Evolutionary conservation across 2,888 invertebrate species (phyloP).

Genomic region (Galerucella nymphaeae): DNA sequence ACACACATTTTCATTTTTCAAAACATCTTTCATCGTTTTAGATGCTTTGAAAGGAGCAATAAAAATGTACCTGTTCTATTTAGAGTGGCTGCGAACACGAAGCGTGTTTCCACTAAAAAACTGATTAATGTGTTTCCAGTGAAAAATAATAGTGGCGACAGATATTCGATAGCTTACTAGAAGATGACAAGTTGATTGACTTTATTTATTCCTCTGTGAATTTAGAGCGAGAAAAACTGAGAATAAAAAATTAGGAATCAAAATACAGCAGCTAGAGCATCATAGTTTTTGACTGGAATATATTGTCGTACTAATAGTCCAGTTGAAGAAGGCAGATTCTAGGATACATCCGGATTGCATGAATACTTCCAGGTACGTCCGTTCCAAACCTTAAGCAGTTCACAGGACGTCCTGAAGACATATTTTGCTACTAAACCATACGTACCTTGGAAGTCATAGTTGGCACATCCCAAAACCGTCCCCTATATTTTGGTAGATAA

Average conservation of each 20-base stretch:
- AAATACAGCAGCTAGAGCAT: background rate
- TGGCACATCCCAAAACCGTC: too few relatives aligned
- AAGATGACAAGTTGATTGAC: background rate
- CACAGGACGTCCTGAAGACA: too few relatives aligned
- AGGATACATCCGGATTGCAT: too few relatives aligned
- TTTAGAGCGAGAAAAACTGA: too few relatives aligned
- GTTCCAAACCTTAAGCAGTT: too few relatives aligned
- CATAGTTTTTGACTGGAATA: too few relatives aligned
- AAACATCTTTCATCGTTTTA: constrained; percentile 18
- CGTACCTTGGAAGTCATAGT: too few relatives aligned
- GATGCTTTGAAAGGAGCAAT: constrained; percentile 11
- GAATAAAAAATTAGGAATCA: background rate
- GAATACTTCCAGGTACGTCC: too few relatives aligned
- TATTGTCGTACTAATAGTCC: too few relatives aligned
- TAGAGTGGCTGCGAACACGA: constrained; percentile 14
- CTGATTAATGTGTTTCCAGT: constrained; percentile 23
- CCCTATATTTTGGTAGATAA: too few relatives aligned
- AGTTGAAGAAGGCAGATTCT: too few relatives aligned
- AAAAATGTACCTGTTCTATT: constrained; percentile 30
- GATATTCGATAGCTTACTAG: constrained; percentile 6
- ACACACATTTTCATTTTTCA: constrained; percentile 25
- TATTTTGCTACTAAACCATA: too few relatives aligned
- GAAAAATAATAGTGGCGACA: constrained; percentile 26
- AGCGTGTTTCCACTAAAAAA: constrained; percentile 19
- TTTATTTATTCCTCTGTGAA: background rate